Conservation (phyloP, 2,797 vertebrate species). For the Lepus oiostolus region DNA sequence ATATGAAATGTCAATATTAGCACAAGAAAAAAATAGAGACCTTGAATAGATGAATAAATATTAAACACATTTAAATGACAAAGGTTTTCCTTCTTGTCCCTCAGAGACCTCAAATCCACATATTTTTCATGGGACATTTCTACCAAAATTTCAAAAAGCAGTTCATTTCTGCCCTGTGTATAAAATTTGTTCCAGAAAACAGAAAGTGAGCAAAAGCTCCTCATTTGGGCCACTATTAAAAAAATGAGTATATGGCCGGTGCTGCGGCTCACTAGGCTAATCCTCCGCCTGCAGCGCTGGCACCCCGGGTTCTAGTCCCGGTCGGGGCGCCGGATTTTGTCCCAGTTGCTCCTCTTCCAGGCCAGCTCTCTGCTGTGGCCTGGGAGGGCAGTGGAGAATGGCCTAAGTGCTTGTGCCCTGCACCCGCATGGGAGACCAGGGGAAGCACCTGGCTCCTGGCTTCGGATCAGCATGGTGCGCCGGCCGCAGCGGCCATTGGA, state of each 20-base stretch:
- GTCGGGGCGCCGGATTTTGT: too few species aligned
- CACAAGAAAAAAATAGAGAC: background rate
- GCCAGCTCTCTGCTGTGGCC: too few species aligned
- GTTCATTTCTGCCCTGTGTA: background rate
- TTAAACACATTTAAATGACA: background rate
- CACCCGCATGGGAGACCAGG: too few species aligned
- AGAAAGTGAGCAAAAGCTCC: background rate
- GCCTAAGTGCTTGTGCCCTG: too few species aligned
- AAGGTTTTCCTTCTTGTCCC: background rate
- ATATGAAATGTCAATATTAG: background rate
- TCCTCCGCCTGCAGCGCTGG: too few species aligned
- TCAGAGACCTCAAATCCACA: background rate
- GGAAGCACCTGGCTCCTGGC: too few species aligned
- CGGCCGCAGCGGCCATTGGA: too few species aligned
- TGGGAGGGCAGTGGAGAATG: too few species aligned
- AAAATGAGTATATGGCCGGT: background rate
- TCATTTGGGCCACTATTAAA: background rate
- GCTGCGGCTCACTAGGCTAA: too few species aligned
- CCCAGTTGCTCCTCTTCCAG: too few species aligned
- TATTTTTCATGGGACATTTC: background rate
- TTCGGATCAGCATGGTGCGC: too few species aligned
- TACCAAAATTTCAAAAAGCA: constrained; percentile 2
- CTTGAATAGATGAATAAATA: background rate
- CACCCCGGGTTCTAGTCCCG: too few species aligned
- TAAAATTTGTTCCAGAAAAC: background rate